A percentile compares a stretch with the other conserved stretches of the same genome.
Evolutionary conservation across 1,140 invertebrate species (phyloP).

Genomic region (Ips typographus): DNA sequence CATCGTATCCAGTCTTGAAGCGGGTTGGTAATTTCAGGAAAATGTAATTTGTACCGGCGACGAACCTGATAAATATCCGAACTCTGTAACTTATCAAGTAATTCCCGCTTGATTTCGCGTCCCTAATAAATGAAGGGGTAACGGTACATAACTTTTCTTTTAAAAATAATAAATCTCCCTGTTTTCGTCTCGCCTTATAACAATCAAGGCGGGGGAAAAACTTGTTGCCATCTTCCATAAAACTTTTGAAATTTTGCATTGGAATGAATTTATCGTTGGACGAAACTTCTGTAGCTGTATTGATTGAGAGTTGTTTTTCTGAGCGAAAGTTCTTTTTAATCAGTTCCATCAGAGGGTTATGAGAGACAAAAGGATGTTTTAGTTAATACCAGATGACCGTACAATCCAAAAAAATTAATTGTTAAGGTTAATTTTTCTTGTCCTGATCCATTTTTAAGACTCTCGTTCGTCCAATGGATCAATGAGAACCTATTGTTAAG

Average conservation of each 20-base stretch:
- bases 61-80: slow-evolving; percentile 44
- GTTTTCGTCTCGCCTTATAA: slow-evolving; percentile 11
- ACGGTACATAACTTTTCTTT: slow-evolving; percentile 31
- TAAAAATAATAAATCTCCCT: slow-evolving; percentile 27
- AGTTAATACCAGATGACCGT: too few relatives aligned
- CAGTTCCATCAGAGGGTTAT: too few relatives aligned
- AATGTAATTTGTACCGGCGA: slow-evolving; percentile 46
- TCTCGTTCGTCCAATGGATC: too few relatives aligned
- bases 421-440: too few relatives aligned
- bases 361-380: too few relatives aligned
- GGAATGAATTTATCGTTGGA: neutral
- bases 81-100: slow-evolving; percentile 40
- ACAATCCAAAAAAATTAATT: too few relatives aligned
- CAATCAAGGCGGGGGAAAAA: slow-evolving; percentile 1
- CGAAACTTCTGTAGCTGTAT: too few relatives aligned
- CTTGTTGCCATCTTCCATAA: neutral
- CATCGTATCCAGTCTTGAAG: slow-evolving; percentile 38
- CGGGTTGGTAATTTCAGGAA: slow-evolving; percentile 42
- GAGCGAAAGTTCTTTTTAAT: too few relatives aligned
- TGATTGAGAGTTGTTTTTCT: too few relatives aligned
- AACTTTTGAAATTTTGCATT: neutral
- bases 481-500: too few relatives aligned
- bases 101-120: slow-evolving; percentile 35
- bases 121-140: slow-evolving; percentile 33
- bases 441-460: too few relatives aligned